Evolutionary conservation across 2,113 vertebrate species (phyloP).

Genomic region (Callospermophilus lateralis): DNA sequence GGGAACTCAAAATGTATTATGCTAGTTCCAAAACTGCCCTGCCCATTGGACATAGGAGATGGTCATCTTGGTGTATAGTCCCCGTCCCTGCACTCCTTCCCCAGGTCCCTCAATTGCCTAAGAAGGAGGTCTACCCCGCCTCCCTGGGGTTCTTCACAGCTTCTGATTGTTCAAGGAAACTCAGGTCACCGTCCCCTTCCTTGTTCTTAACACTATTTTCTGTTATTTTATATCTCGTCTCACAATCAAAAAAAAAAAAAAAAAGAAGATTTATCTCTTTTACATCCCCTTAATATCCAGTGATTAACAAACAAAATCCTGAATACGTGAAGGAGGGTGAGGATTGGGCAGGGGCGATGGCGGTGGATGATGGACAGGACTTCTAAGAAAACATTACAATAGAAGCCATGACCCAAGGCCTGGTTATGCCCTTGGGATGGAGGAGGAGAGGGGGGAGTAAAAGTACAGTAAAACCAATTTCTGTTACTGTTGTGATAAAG

Average conservation of each 20-base stretch:
- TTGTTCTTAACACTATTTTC: neutral
- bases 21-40: neutral
- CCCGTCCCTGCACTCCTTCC: neutral
- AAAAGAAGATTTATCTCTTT: neutral
- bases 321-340: neutral
- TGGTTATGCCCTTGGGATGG: neutral
- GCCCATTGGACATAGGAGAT: neutral
- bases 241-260: neutral
- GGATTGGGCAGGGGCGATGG: neutral
- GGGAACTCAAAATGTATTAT: neutral
- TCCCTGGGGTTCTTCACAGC: fast-evolving
- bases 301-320: conserved; percentile 24
- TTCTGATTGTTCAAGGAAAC: neutral
- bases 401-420: neutral
- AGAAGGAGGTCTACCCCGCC: neutral
- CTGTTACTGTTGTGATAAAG: neutral
- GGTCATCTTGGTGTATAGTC: neutral
- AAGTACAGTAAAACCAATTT: neutral
- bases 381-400: neutral
- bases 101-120: neutral
- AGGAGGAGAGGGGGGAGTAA: neutral
- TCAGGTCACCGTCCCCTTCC: neutral
- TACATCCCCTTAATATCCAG: neutral
- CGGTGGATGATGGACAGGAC: neutral
- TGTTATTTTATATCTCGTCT: neutral